Conservation (phyloP, 2,797 vertebrate species). For the Perodicticus potto region DNA sequence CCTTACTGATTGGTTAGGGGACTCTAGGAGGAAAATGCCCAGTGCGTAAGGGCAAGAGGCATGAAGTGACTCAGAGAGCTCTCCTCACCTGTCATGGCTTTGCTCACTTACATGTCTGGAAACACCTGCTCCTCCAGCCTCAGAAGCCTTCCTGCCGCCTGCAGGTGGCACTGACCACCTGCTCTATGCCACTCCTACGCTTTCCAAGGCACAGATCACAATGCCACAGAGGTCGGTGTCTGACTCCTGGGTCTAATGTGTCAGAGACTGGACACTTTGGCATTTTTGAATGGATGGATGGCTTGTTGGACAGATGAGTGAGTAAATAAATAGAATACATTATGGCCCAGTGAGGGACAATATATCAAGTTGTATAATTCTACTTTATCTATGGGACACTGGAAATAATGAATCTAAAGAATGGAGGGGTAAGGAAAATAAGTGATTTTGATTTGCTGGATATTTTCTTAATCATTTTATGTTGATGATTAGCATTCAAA, state of each 20-base stretch:
- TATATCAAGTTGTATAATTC: not conserved
- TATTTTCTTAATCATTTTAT: not conserved
- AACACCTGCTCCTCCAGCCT: not conserved
- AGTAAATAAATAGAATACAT: not conserved
- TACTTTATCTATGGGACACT: not conserved
- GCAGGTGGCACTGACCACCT: constrained; percentile 76
- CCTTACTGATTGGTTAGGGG: not conserved
- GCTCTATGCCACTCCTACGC: not conserved
- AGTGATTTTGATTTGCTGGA: not conserved
- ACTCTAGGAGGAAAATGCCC: not conserved
- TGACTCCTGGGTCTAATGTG: not conserved
- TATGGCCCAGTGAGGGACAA: not conserved
- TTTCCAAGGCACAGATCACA: not conserved
- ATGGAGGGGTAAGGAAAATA: not conserved
- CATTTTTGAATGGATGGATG: not conserved
- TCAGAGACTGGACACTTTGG: not conserved
- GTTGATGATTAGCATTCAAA: not conserved
- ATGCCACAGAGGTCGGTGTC: not conserved
- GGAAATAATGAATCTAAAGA: not conserved
- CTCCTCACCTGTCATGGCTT: not conserved
- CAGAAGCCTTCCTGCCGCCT: constrained; percentile 9
- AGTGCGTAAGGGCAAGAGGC: not conserved
- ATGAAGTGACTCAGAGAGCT: not conserved
- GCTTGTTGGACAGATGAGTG: not conserved
- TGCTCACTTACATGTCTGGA: not conserved